Conservation (phyloP, 2,113 vertebrate species). For the Gymnarchus niloticus region DNA sequence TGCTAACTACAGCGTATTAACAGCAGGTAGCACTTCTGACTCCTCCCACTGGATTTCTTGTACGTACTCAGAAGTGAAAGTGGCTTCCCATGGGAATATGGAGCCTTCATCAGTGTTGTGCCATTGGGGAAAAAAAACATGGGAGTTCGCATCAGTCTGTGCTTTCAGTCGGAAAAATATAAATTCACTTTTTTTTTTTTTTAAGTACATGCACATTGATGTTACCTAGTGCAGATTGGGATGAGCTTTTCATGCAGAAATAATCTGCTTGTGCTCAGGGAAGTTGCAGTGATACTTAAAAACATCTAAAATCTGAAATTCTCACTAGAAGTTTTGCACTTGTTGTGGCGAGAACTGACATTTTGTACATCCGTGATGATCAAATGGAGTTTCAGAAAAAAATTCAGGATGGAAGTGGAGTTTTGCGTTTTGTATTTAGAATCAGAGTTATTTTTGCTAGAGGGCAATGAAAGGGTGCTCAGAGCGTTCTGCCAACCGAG, state of each 20-base stretch:
- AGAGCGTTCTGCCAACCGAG: too few species aligned
- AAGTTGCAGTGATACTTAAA: conserved; percentile 8
- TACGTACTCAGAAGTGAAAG: too few species aligned
- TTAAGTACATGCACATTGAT: not conserved
- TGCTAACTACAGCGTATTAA: conserved; percentile 16
- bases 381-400: not conserved
- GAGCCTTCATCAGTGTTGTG: not conserved
- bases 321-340: not conserved
- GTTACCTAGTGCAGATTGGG: not conserved
- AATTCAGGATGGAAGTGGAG: not conserved
- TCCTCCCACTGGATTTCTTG: not conserved
- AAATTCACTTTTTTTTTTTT: not conserved
- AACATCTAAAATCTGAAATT: not conserved
- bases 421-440: not conserved
- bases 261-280: conserved; percentile 23
- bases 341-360: not conserved
- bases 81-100: not conserved
- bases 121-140: not conserved
- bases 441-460: too few species aligned
- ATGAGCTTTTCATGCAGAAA: not conserved
- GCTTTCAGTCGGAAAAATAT: not conserved
- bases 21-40: not conserved
- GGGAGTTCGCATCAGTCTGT: not conserved
- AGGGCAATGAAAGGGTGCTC: too few species aligned
- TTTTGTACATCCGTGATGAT: not conserved